Conservation (phyloP, 2,797 vertebrate genomes). For the Tragelaphus eurycerus region DNA sequence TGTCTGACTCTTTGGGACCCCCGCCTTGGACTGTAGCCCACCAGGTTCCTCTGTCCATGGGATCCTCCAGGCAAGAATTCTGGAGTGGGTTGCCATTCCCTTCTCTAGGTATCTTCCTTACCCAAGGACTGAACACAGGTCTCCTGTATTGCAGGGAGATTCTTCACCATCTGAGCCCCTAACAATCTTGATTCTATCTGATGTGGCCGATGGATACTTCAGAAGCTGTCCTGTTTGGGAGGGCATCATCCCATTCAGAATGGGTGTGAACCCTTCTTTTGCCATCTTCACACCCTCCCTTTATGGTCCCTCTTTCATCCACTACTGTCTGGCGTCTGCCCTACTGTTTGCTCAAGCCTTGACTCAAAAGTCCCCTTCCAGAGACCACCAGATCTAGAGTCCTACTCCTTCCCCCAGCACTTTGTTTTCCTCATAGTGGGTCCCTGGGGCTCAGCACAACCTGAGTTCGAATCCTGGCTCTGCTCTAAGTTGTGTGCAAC, state of each 20-base stretch:
- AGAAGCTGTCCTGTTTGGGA: neutral
- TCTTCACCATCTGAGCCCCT: neutral
- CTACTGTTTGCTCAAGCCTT: accelerated
- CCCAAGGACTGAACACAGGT: neutral
- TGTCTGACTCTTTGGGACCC: neutral
- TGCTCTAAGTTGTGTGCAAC: neutral
- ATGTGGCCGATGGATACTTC: neutral
- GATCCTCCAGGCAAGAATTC: neutral
- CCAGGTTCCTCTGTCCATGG: neutral
- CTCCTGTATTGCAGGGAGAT: neutral
- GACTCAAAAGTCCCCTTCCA: neutral
- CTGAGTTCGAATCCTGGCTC: neutral
- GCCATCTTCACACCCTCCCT: neutral
- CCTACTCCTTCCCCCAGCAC: neutral
- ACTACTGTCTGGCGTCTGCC: accelerated
- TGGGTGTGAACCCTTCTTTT: neutral
- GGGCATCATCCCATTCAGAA: neutral
- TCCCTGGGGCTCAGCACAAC: neutral
- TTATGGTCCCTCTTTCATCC: too few relatives aligned
- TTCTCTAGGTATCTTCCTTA: neutral
- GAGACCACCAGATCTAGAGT: neutral
- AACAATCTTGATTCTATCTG: neutral
- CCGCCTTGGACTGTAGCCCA: neutral
- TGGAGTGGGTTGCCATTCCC: neutral
- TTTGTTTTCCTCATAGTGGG: neutral